Evolutionary conservation across 2,888 invertebrate genomes (phyloP), one percentile per base, ranked within the genome.

Genomic region (Eupithecia exiguata): DNA sequence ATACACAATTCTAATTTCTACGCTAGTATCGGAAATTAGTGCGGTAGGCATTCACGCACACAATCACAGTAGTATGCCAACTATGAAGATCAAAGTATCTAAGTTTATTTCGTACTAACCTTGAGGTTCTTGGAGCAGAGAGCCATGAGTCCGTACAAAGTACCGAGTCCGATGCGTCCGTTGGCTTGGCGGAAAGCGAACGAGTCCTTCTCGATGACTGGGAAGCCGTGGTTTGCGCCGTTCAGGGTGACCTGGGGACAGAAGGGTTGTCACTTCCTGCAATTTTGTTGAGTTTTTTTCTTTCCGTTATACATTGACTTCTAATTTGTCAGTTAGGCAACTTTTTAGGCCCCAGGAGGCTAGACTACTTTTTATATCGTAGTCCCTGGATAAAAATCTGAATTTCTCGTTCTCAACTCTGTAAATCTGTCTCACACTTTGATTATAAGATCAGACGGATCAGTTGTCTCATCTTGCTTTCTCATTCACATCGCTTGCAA

Each of bases 191-290:
- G 95, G 95, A 95, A 97, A 0, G 96, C 97, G 78, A 95, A 95
- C 0, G 96, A 84, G 46, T 96, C 95, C 70, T 95, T 94, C 10
- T 93, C 95, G 65, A 94, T 91, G 0, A 95, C 91, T 0, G 98
- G 98, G 87, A 96, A 96, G 67, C 98, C 97, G 61, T 95, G 94
- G 12, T 95, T 91, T 66, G 96, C 96, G 70, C 96, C 96, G 86
- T 97, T 96, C 0, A 97, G 84, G 36, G 95, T 90, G 0, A 95
- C 92, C 96, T 96, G 87, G 9, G 38, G 70, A 67, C 18, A 62
- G 4, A 2, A 4, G 5, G 0, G 1, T 14, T 58, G 25, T 25
- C 25, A 25, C 5, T 25, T 58, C 25, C 12, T 25, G n/a, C n/a
- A n/a, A 14, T 21, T 10, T 10, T 46, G 7, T 5, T 46, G 6